A percentile compares a stretch with the other conserved stretches of the same genome.
Evolutionary conservation across 2,888 invertebrate genomes (phyloP).

Genomic region (Drosophila setosimentum): DNA sequence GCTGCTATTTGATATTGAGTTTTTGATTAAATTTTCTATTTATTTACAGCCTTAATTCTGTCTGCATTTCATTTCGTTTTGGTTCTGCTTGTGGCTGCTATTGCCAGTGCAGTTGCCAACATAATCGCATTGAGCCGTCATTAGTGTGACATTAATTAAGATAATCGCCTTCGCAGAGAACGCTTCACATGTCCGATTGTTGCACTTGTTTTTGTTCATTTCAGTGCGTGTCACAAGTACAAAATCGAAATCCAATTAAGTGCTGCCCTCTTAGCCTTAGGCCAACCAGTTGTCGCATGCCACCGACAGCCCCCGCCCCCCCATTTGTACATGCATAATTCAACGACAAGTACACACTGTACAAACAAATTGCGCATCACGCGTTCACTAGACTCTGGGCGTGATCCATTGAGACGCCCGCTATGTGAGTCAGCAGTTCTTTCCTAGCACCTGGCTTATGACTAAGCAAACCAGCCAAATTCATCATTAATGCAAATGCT

Average conservation of each 20-base stretch:
- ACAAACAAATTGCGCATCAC: constrained; percentile 57
- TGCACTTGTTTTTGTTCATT: constrained; percentile 32
- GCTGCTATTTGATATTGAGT: constrained; percentile 50
- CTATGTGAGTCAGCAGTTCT: constrained; percentile 33
- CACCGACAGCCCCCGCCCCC: neutral
- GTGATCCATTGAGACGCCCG: constrained; percentile 20
- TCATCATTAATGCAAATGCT: constrained; percentile 71
- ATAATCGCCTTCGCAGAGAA: constrained; percentile 66
- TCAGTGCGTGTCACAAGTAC: constrained; percentile 62
- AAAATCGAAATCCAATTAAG: constrained; percentile 79
- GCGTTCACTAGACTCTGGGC: constrained; percentile 30
- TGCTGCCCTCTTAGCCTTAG: constrained; percentile 23
- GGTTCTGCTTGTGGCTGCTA: neutral
- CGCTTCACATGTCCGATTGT: constrained; percentile 10
- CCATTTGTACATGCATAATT: constrained; percentile 44
- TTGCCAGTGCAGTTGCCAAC: constrained; percentile 64
- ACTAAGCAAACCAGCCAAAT: constrained; percentile 48
- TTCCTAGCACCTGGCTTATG: constrained; percentile 33
- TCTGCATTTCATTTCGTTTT: constrained; percentile 56
- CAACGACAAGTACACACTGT: constrained; percentile 48
- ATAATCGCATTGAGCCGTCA: constrained; percentile 81
- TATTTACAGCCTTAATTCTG: constrained; percentile 62
- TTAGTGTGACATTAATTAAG: constrained; percentile 82
- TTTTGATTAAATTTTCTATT: constrained; percentile 64
- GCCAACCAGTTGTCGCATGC: constrained; percentile 26